phyloP scores from a whole-genome alignment of 2,113 vertebrate genomes.

The Gymnobelideus leadbeateri region DNA sequence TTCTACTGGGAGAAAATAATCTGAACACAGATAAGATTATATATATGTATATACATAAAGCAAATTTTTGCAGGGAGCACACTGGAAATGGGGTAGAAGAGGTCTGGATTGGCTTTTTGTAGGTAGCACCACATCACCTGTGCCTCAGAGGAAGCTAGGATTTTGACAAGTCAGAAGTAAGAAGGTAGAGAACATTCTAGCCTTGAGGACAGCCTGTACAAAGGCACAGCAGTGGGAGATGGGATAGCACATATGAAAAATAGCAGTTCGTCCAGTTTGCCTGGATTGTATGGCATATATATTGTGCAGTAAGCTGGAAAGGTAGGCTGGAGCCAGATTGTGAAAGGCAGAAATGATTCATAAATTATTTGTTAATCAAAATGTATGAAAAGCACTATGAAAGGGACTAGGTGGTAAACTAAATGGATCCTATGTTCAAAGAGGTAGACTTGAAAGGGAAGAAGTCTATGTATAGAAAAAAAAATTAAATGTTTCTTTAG shows the following conservation, averaged over 20 bases:
- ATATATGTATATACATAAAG: not conserved
- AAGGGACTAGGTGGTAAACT: not conserved
- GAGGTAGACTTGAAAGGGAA: slow-evolving; percentile 48
- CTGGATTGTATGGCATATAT: not conserved
- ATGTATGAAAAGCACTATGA: slow-evolving; percentile 15
- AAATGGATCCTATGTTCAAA: slow-evolving; percentile 13
- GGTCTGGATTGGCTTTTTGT: not conserved
- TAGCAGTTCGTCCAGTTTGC: not conserved
- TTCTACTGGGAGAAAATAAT: not conserved
- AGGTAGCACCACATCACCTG: not conserved
- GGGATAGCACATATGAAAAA: not conserved
- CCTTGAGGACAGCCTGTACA: not conserved
- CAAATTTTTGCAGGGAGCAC: not conserved
- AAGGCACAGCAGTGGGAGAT: not conserved
- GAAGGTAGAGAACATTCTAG: not conserved
- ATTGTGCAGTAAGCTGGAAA: not conserved
- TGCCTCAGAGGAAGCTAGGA: not conserved
- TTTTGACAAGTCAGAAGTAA: not conserved
- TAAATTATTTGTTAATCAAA: not conserved
- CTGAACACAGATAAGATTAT: not conserved
- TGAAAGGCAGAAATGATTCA: not conserved
- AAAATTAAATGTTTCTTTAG: slow-evolving; percentile 35
- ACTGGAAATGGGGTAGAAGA: not conserved
- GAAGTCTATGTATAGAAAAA: slow-evolving; percentile 23
- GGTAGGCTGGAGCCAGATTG: not conserved